These are phyloP conservation scores for Corythaixoides concolor DNA, from an alignment of 2,113 vertebrate species.

Conservation along the genomic window DNA sequence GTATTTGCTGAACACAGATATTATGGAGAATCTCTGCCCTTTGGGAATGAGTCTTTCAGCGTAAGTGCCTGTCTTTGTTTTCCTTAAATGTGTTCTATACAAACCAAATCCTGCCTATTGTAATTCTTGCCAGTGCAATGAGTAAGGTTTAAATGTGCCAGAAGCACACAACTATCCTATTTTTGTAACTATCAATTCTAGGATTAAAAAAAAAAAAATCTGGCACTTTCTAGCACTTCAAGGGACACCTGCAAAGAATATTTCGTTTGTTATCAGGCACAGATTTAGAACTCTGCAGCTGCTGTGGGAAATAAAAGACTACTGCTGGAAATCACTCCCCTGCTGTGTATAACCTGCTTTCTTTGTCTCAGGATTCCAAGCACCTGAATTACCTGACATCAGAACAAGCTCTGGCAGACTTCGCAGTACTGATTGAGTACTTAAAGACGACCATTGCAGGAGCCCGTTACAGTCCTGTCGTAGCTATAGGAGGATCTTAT, in stretches of 20 bases:
- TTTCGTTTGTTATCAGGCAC: not conserved
- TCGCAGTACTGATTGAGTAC: constrained; percentile 83
- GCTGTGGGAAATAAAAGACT: not conserved
- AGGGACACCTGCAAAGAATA: not conserved
- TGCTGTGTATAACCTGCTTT: not conserved
- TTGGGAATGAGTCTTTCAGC: constrained; percentile 85
- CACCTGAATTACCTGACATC: constrained; percentile 94
- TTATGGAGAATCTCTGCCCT: constrained; percentile 94
- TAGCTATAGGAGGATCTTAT: constrained; percentile 93
- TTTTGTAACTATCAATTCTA: not conserved
- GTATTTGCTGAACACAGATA: constrained; percentile 97
- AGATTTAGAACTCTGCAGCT: not conserved
- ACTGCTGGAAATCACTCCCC: not conserved
- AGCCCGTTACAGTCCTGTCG: constrained; percentile 82
- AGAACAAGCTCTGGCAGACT: constrained; percentile 94
- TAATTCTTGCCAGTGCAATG: not conserved
- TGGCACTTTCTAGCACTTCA: not conserved
- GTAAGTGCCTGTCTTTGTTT: constrained; percentile 71
- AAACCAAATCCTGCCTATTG: not conserved
- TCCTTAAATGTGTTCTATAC: not conserved
- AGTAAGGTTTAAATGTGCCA: not conserved
- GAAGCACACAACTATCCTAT: not conserved
- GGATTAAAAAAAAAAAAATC: not conserved
- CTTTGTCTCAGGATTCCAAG: constrained; percentile 83
- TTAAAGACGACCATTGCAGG: constrained; percentile 77